Evolutionary conservation across 2,113 vertebrate species (phyloP).

Genomic region (Oreamnos americanus): DNA sequence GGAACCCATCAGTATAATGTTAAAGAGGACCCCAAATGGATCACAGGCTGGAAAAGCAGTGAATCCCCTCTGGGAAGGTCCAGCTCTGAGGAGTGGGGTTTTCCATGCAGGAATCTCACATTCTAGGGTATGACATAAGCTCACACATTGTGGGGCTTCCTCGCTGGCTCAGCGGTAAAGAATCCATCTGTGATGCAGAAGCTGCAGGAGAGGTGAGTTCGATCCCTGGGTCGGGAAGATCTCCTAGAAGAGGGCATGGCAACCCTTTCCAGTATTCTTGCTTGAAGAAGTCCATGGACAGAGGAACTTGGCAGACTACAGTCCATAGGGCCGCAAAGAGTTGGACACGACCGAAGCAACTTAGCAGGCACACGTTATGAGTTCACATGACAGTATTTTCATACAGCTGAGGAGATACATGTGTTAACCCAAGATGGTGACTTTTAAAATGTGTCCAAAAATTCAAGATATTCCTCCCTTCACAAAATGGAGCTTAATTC

Average conservation of each 20-base stretch:
- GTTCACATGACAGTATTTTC: not conserved
- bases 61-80: not conserved
- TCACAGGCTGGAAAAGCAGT: not conserved
- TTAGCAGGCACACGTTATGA: not conserved
- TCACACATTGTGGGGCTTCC: not conserved
- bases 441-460: not conserved
- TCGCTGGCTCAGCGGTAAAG: not conserved
- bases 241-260: not conserved
- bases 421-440: not conserved
- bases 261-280: not conserved
- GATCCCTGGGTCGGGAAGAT: not conserved
- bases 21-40: too few species aligned
- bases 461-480: not conserved
- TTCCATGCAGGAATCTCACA: not conserved
- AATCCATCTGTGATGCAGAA: not conserved
- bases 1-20: not conserved
- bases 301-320: not conserved
- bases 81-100: not conserved
- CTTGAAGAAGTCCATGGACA: not conserved
- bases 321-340: not conserved
- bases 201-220: not conserved
- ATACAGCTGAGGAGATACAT: not conserved
- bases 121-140: not conserved
- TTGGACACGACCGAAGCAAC: fast-evolving
- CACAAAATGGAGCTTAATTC: not conserved